Conservation (phyloP, 2,113 vertebrate genomes). For the Rhinopithecus roxellana region DNA sequence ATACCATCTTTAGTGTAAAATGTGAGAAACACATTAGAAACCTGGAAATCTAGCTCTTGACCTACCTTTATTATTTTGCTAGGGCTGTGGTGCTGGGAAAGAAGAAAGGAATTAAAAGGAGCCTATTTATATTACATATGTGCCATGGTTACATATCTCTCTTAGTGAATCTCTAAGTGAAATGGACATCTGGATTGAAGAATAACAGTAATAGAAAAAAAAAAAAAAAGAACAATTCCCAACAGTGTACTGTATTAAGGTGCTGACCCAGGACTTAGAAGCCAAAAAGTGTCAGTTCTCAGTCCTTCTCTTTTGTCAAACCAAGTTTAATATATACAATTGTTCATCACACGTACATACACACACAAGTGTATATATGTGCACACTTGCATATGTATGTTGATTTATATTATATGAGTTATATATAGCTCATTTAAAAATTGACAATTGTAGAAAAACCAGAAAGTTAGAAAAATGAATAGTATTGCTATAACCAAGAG, state of each 20-base stretch:
- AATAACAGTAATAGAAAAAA: neutral
- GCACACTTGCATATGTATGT: neutral
- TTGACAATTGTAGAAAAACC: neutral
- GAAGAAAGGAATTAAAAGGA: neutral
- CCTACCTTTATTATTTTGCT: neutral
- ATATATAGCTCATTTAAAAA: neutral
- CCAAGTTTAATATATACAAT: neutral
- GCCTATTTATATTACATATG: neutral
- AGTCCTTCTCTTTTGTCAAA: neutral
- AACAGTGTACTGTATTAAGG: neutral
- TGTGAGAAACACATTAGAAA: neutral
- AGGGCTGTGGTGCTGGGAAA: neutral
- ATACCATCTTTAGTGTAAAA: neutral
- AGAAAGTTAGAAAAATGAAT: neutral
- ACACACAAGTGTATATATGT: neutral
- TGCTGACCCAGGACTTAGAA: too few species aligned
- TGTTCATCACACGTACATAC: neutral
- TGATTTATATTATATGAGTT: neutral
- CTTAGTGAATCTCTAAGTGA: neutral
- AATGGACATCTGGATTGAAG: neutral
- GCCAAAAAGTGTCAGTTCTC: rapidly evolving
- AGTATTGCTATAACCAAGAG: neutral
- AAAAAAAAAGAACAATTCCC: neutral
- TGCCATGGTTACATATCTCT: neutral
- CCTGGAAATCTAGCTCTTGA: neutral